Evolutionary conservation across 2,113 vertebrate species (phyloP), one percentile per base, ranked within the genome.

Genomic region (Australoheros scitulus): DNA sequence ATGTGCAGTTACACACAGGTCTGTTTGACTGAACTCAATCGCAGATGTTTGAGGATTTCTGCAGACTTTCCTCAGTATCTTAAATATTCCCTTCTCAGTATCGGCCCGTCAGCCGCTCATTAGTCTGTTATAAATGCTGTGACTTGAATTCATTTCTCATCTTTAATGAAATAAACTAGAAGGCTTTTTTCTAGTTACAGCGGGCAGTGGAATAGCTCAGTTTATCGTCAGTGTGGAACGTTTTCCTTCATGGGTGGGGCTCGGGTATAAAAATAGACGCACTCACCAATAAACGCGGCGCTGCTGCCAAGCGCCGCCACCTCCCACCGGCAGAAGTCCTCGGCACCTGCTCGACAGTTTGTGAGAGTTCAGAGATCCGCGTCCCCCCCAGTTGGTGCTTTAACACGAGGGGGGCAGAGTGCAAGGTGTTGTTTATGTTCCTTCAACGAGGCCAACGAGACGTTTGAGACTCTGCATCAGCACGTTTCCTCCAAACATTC

Each of bases 321-420:
- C 89, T 52, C 74, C 81, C 77, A 64, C 58, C 65, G 80, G 79
- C 89, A 86, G 34, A 81, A 59, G 80, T 81, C 89, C 68, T 77
- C 57, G 78, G 85, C 94, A 94, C 94, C 94, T 94, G 94, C 89
- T 94, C 58, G 58, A 65, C 76, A 18, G 86, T 93, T 90, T 93
- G 79, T 76, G 79, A 84, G 82, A 52, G 89, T 81, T 72, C 78
- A 76, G 92, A 77, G 89, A 94, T 90, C 61, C 32, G 78, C 85
- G 36, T 80, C 82, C 87, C 85, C 85, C 81, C 36, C 18, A 6
- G 50, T 79, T 77, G 63, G 8, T 1, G 61, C 76, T 84, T 50
- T 20, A 56, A 63, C 32, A 11, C 9, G 79, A 68, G 61, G 52
- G 3, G 26, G 43, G 52, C 22, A 17, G 38, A 8, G 38, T 15